phyloP scores from a whole-genome alignment of 2,113 vertebrate genomes.

The Oryzias javanicus region DNA sequence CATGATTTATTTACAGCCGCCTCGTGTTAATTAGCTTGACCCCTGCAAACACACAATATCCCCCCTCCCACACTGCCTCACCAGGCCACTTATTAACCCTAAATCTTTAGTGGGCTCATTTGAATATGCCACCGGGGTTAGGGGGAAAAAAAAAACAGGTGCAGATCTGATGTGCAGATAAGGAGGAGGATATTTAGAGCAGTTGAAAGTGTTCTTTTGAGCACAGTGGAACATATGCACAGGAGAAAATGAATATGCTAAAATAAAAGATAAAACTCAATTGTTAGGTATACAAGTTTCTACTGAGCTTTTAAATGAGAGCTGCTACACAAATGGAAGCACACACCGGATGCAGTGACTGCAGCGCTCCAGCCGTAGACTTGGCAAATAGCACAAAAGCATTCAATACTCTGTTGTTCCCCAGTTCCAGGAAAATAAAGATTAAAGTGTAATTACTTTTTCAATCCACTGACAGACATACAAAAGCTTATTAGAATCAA shows the following conservation, averaged over 20 bases:
- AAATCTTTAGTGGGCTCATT: constrained; percentile 34
- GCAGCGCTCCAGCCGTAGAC: constrained; percentile 18
- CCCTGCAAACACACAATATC: constrained; percentile 54
- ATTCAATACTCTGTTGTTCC: constrained; percentile 27
- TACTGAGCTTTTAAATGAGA: constrained; percentile 52
- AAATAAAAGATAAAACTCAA: constrained; percentile 40
- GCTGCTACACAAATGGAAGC: constrained; percentile 21
- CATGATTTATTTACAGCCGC: constrained; percentile 58
- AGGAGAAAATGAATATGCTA: constrained; percentile 24
- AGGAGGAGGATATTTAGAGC: constrained; percentile 28
- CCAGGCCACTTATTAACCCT: constrained; percentile 65
- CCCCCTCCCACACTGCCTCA: constrained; percentile 37
- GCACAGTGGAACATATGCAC: constrained; percentile 2
- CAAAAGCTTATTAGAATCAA: constrained; percentile 25
- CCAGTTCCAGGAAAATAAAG: constrained; percentile 21
- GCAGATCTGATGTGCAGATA: constrained; percentile 22
- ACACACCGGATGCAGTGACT: constrained; percentile 53
- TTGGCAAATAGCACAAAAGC: constrained; percentile 30
- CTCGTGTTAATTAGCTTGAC: constrained; percentile 65
- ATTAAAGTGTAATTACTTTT: constrained; percentile 10
- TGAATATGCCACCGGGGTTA: constrained; percentile 35
- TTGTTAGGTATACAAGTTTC: constrained; percentile 56
- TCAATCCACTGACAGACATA: constrained; percentile 32
- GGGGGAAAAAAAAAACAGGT: constrained; percentile 16
- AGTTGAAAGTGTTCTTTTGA: constrained; percentile 26